Conservation (phyloP, 2,797 vertebrate species). For the Chrysolophus pictus region DNA sequence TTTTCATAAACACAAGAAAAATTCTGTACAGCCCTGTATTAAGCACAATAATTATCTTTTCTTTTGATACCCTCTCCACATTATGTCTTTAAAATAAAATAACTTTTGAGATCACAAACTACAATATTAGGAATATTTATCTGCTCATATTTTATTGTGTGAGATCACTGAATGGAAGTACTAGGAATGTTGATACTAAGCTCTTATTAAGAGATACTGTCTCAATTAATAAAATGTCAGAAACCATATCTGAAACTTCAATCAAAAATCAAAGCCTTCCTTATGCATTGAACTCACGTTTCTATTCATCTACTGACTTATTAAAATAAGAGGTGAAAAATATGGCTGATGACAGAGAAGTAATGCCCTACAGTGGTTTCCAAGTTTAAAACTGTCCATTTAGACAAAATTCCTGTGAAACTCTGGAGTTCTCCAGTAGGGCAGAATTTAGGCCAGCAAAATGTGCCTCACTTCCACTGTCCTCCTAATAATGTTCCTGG, state of each 20-base stretch:
- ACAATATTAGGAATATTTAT: not conserved
- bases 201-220: not conserved
- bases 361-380: not conserved
- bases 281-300: not conserved
- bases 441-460: not conserved
- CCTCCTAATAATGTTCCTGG: not conserved
- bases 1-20: not conserved
- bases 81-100: not conserved
- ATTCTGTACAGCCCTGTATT: not conserved
- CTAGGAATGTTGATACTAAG: not conserved
- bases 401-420: not conserved
- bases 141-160: conserved; percentile 15
- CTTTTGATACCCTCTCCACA: not conserved
- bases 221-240: conserved; percentile 34
- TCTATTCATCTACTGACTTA: not conserved
- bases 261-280: conserved; percentile 27
- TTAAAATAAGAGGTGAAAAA: not conserved
- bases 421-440: not conserved
- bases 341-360: not conserved
- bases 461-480: not conserved
- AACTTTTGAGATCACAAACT: not conserved
- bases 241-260: conserved; percentile 31
- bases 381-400: not conserved
- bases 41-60: not conserved
- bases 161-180: conserved; percentile 18